Base-by-base conservation (phyloP, 1,140 invertebrate species). In the Anadara kagoshimensis region DNA sequence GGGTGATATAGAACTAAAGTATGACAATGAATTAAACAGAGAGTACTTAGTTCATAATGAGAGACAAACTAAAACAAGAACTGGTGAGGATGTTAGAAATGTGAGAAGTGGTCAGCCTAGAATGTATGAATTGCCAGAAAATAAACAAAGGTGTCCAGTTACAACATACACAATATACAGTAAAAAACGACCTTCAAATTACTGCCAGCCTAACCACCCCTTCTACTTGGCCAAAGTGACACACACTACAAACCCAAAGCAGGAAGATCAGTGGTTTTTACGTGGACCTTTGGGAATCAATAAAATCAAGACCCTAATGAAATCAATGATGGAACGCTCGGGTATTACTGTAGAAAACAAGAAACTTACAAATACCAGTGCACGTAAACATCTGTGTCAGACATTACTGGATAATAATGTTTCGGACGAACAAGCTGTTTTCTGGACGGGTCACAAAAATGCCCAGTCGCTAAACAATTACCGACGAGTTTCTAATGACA, bases 191-290 rank as follows among this genome's bases (percentile, higher is more conserved):
- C 59, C 59, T 61, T 41, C n/a, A n/a, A n/a, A n/a, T n/a, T n/a
- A n/a, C n/a, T n/a, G n/a, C n/a, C n/a, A n/a, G n/a, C n/a, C n/a
- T n/a, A n/a, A n/a, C n/a, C n/a, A n/a, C n/a, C n/a, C n/a, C n/a
- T n/a, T n/a, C n/a, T n/a, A n/a, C n/a, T 49, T 69, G 44, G 57
- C 57, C 20, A 22, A 18, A 51, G 47, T 69, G 0, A 69, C 68
- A 36, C 10, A 69, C 58, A 49, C 36, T 12, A 51, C 29, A 1
- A 62, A 20, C 5, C 56, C 68, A 18, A 12, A n/a, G 16, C 20
- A 69, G 7, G 58, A 47, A 3, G 57, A 62, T 18, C 44, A 51
- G 26, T 69, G 57, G 57, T 69, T 69, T 43, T 61, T 61, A 18
- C 7, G 54, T 41, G 44, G 44, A n/a, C 45, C 68, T 11, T 43